Evolutionary conservation across 2,797 vertebrate species (phyloP).

Genomic region (Melanotaenia parkinsoni): DNA sequence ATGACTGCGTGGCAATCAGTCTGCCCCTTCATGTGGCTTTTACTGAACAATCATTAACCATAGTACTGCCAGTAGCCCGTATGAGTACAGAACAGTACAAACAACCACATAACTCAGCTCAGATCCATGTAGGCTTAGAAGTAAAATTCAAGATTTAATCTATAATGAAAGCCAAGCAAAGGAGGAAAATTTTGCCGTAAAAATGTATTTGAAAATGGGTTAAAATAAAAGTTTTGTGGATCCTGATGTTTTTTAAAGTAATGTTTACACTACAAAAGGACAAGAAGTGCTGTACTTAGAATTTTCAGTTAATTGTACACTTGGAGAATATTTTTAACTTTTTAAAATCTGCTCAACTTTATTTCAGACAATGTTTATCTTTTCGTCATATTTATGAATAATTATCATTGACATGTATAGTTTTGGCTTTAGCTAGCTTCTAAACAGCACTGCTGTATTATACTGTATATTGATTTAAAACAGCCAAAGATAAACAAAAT

Average conservation of each 20-base stretch:
- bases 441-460: not conserved
- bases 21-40: slow-evolving; percentile 42
- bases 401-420: not conserved
- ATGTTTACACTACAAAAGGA: not conserved
- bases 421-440: not conserved
- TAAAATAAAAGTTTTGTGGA: not conserved
- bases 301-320: not conserved
- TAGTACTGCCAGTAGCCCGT: slow-evolving; percentile 2
- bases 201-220: not conserved
- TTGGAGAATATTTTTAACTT: not conserved
- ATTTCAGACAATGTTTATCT: not conserved
- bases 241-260: not conserved
- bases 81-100: slow-evolving; percentile 34
- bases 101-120: not conserved
- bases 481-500: not conserved
- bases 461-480: not conserved
- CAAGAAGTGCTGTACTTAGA: not conserved
- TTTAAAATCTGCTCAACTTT: not conserved
- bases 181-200: not conserved
- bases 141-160: not conserved
- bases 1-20: slow-evolving; percentile 45
- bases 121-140: not conserved
- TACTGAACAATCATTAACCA: slow-evolving; percentile 45
- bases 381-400: not conserved
- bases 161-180: not conserved